Base-by-base conservation (phyloP, 2,113 vertebrate species). In the Pogonocichla stellata region DNA sequence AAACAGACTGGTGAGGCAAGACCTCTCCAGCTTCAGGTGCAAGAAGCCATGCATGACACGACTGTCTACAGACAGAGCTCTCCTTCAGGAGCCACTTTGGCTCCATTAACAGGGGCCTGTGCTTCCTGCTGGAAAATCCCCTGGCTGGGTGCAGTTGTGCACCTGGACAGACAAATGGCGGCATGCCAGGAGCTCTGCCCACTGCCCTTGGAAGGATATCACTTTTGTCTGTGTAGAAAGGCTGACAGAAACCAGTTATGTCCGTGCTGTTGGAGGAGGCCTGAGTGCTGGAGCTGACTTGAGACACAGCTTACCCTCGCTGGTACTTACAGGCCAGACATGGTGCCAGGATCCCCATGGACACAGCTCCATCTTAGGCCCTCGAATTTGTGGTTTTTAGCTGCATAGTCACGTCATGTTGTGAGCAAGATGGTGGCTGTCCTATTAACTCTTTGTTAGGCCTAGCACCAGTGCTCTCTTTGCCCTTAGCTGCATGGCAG, bases 141-240 rank as follows among this genome's bases (percentile, higher is more conserved):
- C 36, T 10, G 28, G 2, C 1, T 19, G 3, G 34, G 18, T 31
- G 17, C 14, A n/a, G 45, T 0, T 40, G 36, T n/a, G 15, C 22
- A 14, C 25, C 26, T 51, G 8, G 40, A 19, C 15, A 34, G 42
- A 8, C 51, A 42, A 33, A 26, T 2, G 19, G 7, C 23, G 1
- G 4, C 8, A 3, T 36, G 53, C 50, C 60, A 33, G 36, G 48
- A 42, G 33, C 26, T 66, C 65, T 78, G 42, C 31, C 38, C n/a
- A 1, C 43, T 8, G 33, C 19, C 22, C 31, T 42, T 2, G 18
- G 47, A 26, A 56, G 18, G 12, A 14, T 25, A 54, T 23, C 0
- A 0, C 42, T 42, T 74, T 43, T 14, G 8, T 36, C 40, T n/a
- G 1, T 0, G 15, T 3, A 16, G n/a, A 15, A 22, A 73, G 29